phyloP scores from a whole-genome alignment of 1,140 invertebrate genomes.

The Drosophila miranda region DNA sequence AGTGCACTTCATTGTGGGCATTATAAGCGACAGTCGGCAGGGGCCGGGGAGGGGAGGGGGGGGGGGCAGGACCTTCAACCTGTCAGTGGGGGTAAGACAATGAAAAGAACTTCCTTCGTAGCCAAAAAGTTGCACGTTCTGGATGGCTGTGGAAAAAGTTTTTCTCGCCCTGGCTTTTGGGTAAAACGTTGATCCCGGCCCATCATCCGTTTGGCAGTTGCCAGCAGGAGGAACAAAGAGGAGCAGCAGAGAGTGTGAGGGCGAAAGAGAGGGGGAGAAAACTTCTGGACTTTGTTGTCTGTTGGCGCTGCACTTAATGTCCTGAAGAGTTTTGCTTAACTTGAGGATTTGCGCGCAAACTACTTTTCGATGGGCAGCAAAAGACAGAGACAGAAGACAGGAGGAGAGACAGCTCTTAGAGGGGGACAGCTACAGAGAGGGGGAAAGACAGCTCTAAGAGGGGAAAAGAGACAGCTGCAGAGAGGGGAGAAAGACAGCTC shows the following conservation, averaged over 20 bases:
- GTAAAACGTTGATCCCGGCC: slow-evolving; percentile 70
- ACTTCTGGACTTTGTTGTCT: slow-evolving; percentile 66
- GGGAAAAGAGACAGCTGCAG: slow-evolving; percentile 13
- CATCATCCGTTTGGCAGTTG: slow-evolving; percentile 68
- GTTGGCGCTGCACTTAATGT: slow-evolving; percentile 73
- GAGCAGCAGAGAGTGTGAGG: neutral
- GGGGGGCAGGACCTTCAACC: slow-evolving; percentile 4
- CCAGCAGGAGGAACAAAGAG: neutral
- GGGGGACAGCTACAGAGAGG: neutral
- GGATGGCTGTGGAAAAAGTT: slow-evolving; percentile 37
- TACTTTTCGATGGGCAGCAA: slow-evolving; percentile 75
- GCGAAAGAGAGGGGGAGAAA: neutral
- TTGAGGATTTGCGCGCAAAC: slow-evolving; percentile 81
- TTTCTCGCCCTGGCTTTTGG: slow-evolving; percentile 52
- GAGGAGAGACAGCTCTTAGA: neutral
- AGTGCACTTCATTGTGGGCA: slow-evolving; percentile 80
- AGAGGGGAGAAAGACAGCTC: slow-evolving; percentile 20
- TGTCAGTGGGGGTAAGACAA: slow-evolving; percentile 68
- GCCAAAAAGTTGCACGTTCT: slow-evolving; percentile 60
- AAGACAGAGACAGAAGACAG: slow-evolving; percentile 34
- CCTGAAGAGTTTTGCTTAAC: slow-evolving; percentile 72
- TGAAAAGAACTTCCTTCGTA: slow-evolving; percentile 64
- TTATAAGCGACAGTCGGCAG: slow-evolving; percentile 67
- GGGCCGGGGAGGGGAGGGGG: too few relatives aligned
- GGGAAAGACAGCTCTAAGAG: too few relatives aligned